A percentile compares a stretch with the other conserved stretches of the same genome.
These are phyloP conservation scores for Bergia puertoricense DNA, from an alignment of 92 coral and sea anemone genomes.

Conservation along the genomic window DNA sequence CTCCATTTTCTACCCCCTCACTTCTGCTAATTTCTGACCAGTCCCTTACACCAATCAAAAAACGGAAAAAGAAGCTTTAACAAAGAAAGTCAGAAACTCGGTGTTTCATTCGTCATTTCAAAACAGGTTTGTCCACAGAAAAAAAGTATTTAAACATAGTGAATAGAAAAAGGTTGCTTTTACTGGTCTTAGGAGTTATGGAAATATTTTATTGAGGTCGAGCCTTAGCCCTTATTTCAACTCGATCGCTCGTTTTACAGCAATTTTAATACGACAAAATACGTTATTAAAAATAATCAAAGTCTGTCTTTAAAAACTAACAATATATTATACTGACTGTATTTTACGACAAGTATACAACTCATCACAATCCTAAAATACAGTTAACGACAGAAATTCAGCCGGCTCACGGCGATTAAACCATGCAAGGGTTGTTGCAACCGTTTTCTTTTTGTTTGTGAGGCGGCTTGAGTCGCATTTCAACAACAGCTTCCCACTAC, in stretches of 20 bases:
- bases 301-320: not conserved
- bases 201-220: not conserved
- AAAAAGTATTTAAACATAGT: too few species aligned
- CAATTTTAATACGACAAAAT: too few species aligned
- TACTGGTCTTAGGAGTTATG: too few species aligned
- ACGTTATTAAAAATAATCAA: too few species aligned
- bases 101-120: not conserved
- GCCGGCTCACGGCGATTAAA: not conserved
- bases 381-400: not conserved
- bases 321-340: too few species aligned
- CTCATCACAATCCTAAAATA: not conserved
- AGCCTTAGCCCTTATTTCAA: not conserved
- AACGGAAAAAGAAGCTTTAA: not conserved
- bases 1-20: too few species aligned
- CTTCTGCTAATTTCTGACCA: too few species aligned
- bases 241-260: not conserved
- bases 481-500: not conserved
- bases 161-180: not conserved
- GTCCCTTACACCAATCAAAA: not conserved
- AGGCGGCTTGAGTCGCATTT: not conserved
- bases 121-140: not conserved
- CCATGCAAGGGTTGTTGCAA: not conserved
- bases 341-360: not conserved
- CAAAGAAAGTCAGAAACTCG: not conserved
- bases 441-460: not conserved